Evolutionary conservation across 2,113 vertebrate genomes (phyloP).

Genomic region (Leucopsar rothschildi): DNA sequence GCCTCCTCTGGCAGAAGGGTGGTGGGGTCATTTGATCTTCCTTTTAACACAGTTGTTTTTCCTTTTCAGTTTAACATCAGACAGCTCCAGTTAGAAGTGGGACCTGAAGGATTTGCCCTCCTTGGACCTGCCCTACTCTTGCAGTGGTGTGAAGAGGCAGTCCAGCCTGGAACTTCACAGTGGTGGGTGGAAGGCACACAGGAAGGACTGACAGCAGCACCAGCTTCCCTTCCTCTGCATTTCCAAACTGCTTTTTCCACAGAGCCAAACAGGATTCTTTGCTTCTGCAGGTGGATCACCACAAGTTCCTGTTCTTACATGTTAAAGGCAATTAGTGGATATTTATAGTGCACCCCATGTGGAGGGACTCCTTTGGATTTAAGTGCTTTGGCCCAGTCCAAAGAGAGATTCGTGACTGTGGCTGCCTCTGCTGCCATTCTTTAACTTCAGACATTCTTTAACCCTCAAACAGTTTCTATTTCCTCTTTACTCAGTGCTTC

Average conservation of each 20-base stretch:
- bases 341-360: not conserved
- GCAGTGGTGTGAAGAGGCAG: accelerated
- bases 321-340: not conserved
- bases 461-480: not conserved
- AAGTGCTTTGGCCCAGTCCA: not conserved
- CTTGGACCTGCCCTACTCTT: not conserved
- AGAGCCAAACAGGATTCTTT: not conserved
- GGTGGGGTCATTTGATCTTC: not conserved
- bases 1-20: not conserved
- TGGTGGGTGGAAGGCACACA: not conserved
- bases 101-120: not conserved
- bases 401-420: not conserved
- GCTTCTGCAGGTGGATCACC: not conserved
- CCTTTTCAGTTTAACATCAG: not conserved
- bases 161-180: not conserved
- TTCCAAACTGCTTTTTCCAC: not conserved
- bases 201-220: not conserved
- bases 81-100: not conserved
- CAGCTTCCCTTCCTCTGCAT: not conserved
- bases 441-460: not conserved
- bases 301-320: not conserved
- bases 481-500: not conserved
- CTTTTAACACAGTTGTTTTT: not conserved
- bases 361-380: not conserved
- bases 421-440: not conserved